Evolutionary conservation across 2,113 vertebrate species (phyloP).

Genomic region (Percopsis transmontana): DNA sequence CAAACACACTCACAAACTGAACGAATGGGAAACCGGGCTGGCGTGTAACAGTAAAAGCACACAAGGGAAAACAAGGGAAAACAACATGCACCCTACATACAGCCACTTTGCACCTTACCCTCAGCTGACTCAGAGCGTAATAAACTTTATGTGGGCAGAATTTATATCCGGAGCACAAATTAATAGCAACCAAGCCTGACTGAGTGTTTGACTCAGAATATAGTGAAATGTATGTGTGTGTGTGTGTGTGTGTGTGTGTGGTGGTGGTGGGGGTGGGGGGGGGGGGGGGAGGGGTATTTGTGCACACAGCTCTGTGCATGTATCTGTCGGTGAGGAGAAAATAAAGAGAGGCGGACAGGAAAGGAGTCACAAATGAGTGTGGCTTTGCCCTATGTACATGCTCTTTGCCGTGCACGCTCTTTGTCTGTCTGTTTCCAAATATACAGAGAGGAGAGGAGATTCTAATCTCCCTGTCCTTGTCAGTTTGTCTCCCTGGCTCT

Average conservation of each 20-base stretch:
- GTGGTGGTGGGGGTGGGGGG: neutral
- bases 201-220: neutral
- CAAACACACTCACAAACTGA: neutral
- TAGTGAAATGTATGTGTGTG: neutral
- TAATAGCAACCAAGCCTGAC: neutral
- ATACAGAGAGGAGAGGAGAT: too few species aligned
- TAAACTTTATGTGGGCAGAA: too few species aligned
- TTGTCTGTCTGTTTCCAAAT: slow-evolving; percentile 5
- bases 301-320: too few species aligned
- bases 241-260: slow-evolving; percentile 2
- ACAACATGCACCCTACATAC: too few species aligned
- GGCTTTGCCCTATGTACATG: neutral
- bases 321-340: neutral
- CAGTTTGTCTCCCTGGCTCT: too few species aligned
- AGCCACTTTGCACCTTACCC: too few species aligned
- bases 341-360: neutral
- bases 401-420: neutral
- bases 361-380: slow-evolving; percentile 4
- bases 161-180: neutral
- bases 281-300: too few species aligned
- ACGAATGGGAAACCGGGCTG: neutral
- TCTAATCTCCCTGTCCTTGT: too few species aligned
- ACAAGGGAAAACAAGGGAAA: neutral
- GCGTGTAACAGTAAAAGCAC: neutral
- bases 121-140: too few species aligned